Evolutionary conservation across 2,797 vertebrate genomes (phyloP), one percentile per base, ranked within the genome.

Genomic region (Chelon auratus): DNA sequence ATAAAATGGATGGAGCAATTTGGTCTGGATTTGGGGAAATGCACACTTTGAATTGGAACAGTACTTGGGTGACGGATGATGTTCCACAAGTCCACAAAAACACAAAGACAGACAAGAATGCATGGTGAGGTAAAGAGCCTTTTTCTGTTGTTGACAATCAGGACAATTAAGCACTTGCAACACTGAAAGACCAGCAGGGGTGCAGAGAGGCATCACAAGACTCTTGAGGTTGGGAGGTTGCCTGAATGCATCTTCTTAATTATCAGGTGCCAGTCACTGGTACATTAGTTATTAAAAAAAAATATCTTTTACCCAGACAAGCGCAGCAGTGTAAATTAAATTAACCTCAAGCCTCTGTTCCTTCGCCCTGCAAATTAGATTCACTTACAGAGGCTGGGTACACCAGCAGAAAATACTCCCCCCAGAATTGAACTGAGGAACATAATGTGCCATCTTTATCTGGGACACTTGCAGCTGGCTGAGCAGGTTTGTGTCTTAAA

Each of bases 281-380:
- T 71, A 64, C 78, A 87, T 77, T 80, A 82, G 69, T 77, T 77
- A 80, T 58, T 71, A 42, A 60, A 72, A 51, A 36, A 83, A 59
- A 66, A 45, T 70, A 72, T 59, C 56, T 85, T 66, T 78, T 57
- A 75, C 68, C 18, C 54, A 81, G 80, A 83, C 82, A 81, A 90
- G 55, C 83, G 77, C 83, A 82, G 76, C 78, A 62, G 50, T 59
- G 71, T 80, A 87, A 89, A 91, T 90, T 40, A 83, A 87, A 92
- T 94, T 92, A 92, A 91, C 90, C 89, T 87, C 68, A 81, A 83
- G 83, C 65, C 75, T 86, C 76, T 88, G 81, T 86, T 91, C 87
- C 80, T 80, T 75, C 70, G 74, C 85, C 85, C 78, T 56, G 68
- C 77, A 93, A 92, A 95, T 94, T 92, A 87, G 80, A 90, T 93